Evolutionary conservation across 1,140 invertebrate genomes (phyloP).

Genomic region (Doryteuthis pealeii): DNA sequence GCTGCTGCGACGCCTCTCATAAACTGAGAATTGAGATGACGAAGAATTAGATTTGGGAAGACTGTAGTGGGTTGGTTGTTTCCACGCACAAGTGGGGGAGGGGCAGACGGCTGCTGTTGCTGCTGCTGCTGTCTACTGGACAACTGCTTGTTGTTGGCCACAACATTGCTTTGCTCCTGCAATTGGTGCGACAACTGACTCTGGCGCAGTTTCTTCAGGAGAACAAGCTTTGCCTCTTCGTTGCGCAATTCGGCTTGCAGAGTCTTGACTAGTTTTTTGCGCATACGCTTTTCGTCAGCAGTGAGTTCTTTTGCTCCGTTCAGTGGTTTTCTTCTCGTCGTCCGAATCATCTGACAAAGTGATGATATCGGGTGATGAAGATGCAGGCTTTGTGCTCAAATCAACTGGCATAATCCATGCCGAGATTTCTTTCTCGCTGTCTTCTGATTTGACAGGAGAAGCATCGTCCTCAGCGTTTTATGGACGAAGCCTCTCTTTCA

Average conservation of each 20-base stretch:
- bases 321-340: constrained; percentile 24
- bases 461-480: constrained; percentile 21
- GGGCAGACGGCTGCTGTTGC: constrained; percentile 27
- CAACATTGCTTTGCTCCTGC: constrained; percentile 32
- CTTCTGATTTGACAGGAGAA: constrained; percentile 33
- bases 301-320: constrained; percentile 24
- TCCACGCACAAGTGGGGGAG: constrained; percentile 19
- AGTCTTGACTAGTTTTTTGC: constrained; percentile 39
- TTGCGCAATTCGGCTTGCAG: constrained; percentile 76
- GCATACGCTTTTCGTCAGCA: constrained; percentile 28
- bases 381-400: constrained; percentile 39
- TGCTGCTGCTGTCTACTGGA: constrained; percentile 49
- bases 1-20: constrained; percentile 8
- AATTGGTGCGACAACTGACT: constrained; percentile 71
- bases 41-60: constrained; percentile 15
- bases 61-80: constrained; percentile 7
- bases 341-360: constrained; percentile 36
- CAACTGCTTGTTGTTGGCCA: constrained; percentile 40
- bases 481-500: constrained; percentile 5
- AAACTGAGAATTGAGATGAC: constrained; percentile 1
- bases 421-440: constrained; percentile 42
- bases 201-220: constrained; percentile 89
- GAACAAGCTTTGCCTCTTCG: constrained; percentile 92
- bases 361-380: constrained; percentile 33
- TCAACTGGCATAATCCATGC: constrained; percentile 43